Conservation (phyloP, 1,140 invertebrate species). For the Drosophila mayri region DNA sequence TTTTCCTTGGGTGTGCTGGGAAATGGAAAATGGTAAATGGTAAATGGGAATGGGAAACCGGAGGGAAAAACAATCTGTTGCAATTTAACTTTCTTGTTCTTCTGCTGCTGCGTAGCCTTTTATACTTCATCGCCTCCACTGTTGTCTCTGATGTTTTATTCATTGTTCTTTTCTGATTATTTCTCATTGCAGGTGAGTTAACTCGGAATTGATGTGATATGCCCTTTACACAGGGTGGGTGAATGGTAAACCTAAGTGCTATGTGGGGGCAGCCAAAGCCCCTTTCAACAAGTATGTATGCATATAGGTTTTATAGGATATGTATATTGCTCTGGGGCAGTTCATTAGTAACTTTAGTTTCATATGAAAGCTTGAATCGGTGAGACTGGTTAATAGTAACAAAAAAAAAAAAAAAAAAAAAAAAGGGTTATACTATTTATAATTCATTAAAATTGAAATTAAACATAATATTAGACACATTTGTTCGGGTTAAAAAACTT, state of each 20-base stretch:
- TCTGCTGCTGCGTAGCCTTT: slow-evolving; percentile 1
- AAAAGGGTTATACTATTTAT: no score
- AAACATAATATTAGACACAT: not conserved
- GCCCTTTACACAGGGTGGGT: not conserved
- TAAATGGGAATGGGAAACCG: not conserved
- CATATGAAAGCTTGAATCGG: not conserved
- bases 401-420: not conserved
- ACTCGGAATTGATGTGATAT: slow-evolving; percentile 40
- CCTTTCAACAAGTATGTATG: not conserved
- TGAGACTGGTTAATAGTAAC: not conserved
- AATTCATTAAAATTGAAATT: not conserved
- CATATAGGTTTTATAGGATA: not conserved
- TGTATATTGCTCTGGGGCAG: not conserved
- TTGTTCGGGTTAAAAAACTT: no score
- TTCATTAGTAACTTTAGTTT: not conserved
- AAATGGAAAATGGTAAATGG: slow-evolving; percentile 4
- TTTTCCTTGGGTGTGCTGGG: slow-evolving; percentile 10
- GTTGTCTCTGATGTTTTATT: slow-evolving; percentile 39
- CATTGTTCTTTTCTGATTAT: slow-evolving; percentile 36
- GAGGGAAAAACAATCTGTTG: slow-evolving; percentile 46
- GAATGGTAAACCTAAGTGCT: slow-evolving; percentile 2
- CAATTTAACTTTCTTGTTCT: slow-evolving; percentile 47
- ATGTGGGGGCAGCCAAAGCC: not conserved
- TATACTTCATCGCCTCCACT: slow-evolving; percentile 14
- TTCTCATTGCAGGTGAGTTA: slow-evolving; percentile 46